These are phyloP conservation scores for Platypus cylindrus DNA, from an alignment of 2,888 invertebrate species.

Conservation along the genomic window DNA sequence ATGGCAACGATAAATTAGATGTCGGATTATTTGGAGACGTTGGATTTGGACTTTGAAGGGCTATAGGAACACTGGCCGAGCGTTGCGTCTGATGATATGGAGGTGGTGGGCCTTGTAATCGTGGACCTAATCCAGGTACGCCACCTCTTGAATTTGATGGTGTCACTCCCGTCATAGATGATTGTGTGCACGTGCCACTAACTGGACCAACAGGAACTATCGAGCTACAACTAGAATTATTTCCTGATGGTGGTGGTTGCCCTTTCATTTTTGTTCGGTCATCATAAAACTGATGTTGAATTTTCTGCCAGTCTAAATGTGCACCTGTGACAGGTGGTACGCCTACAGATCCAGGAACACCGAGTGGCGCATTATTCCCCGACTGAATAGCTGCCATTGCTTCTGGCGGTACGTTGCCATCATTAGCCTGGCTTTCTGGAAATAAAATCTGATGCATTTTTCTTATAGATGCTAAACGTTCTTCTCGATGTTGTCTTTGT, in stretches of 20 bases:
- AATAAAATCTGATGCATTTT: slow-evolving; percentile 91
- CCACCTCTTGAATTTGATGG: slow-evolving; percentile 25
- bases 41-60: slow-evolving; percentile 61
- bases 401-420: slow-evolving; percentile 21
- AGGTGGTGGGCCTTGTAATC: slow-evolving; percentile 63
- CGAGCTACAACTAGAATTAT: slow-evolving; percentile 26
- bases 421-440: slow-evolving; percentile 53
- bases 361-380: slow-evolving; percentile 9
- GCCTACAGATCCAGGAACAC: slow-evolving; percentile 14
- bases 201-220: slow-evolving; percentile 24
- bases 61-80: slow-evolving; percentile 61
- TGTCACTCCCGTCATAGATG: slow-evolving; percentile 14
- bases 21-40: slow-evolving; percentile 60
- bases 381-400: slow-evolving; percentile 19
- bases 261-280: slow-evolving; percentile 40
- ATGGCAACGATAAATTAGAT: slow-evolving; percentile 59
- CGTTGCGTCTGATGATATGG: slow-evolving; percentile 63
- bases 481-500: slow-evolving; percentile 87
- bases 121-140: slow-evolving; percentile 33
- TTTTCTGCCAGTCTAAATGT: slow-evolving; percentile 82
- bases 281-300: slow-evolving; percentile 79
- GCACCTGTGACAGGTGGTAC: slow-evolving; percentile 39
- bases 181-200: slow-evolving; percentile 19
- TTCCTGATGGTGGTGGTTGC: slow-evolving; percentile 8
- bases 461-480: slow-evolving; percentile 77